These are phyloP conservation scores for Nematolebias whitei DNA, from an alignment of 2,113 vertebrate species.

Conservation along the genomic window DNA sequence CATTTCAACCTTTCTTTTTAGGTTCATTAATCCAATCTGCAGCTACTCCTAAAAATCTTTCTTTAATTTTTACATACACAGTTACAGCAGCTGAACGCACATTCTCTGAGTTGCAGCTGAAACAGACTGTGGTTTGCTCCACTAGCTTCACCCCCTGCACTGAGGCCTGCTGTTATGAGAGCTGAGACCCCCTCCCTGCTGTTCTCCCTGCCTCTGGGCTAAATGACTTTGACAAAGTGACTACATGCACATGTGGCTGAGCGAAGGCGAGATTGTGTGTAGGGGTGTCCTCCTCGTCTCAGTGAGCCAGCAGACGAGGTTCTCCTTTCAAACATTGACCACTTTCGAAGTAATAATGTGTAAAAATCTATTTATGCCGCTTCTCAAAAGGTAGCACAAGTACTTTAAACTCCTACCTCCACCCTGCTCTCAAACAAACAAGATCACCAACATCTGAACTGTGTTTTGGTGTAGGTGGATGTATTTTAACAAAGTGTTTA, in stretches of 20 bases:
- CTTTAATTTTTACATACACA: no score
- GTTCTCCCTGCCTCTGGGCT: conserved; percentile 28
- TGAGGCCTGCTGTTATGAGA: no score
- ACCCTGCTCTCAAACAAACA: not conserved
- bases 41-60: no score
- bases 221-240: conserved; percentile 37
- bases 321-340: conserved; percentile 29
- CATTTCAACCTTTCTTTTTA: no score
- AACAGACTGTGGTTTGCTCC: no score
- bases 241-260: conserved; percentile 8
- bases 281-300: not conserved
- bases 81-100: no score
- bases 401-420: not conserved
- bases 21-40: no score
- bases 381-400: conserved; percentile 28
- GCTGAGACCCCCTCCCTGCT: not conserved
- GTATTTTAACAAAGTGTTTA: conserved; percentile 7
- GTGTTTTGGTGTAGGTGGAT: not conserved
- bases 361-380: not conserved
- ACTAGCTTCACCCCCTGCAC: no score
- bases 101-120: no score
- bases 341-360: conserved; percentile 43
- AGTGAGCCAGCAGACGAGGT: conserved; percentile 11
- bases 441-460: not conserved
- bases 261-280: conserved; percentile 13